These are phyloP conservation scores for Crypturellus undulatus DNA, from an alignment of 2,113 vertebrate species.

Conservation along the genomic window DNA sequence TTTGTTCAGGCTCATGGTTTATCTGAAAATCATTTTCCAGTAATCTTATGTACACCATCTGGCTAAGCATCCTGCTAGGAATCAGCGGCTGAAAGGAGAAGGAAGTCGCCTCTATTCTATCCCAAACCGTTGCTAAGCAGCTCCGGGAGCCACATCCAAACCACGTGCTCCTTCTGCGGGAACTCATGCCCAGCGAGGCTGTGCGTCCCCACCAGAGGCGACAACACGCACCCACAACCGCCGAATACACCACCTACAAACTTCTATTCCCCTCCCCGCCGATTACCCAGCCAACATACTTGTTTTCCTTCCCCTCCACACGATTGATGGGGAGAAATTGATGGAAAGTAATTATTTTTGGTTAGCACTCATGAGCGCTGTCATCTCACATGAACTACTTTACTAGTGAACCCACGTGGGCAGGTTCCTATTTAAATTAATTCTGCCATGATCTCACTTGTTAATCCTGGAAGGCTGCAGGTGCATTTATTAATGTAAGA, in stretches of 20 bases:
- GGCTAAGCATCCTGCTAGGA: conserved; percentile 46
- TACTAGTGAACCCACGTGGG: background rate
- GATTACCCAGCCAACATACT: background rate
- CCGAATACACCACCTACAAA: background rate
- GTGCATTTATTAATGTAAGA: conserved; percentile 52
- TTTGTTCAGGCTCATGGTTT: conserved; percentile 32
- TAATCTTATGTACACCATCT: conserved; percentile 52
- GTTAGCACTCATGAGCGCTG: background rate
- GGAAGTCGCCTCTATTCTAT: background rate
- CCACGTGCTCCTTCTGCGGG: background rate
- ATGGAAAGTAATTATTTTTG: background rate
- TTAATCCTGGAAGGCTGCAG: conserved; percentile 59
- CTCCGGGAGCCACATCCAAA: background rate
- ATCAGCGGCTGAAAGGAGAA: background rate
- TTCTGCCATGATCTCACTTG: conserved; percentile 22
- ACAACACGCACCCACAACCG: rapidly evolving
- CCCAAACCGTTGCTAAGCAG: background rate
- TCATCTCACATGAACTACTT: background rate
- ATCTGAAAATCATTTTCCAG: conserved; percentile 38
- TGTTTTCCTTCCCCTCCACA: rapidly evolving
- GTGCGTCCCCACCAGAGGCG: rapidly evolving
- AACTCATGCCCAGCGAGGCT: background rate
- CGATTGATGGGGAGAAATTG: background rate
- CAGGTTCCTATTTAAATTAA: background rate
- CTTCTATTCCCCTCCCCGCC: background rate